These are phyloP conservation scores for Porites cylindrica DNA, from an alignment of 92 coral and sea anemone species.

Conservation along the genomic window DNA sequence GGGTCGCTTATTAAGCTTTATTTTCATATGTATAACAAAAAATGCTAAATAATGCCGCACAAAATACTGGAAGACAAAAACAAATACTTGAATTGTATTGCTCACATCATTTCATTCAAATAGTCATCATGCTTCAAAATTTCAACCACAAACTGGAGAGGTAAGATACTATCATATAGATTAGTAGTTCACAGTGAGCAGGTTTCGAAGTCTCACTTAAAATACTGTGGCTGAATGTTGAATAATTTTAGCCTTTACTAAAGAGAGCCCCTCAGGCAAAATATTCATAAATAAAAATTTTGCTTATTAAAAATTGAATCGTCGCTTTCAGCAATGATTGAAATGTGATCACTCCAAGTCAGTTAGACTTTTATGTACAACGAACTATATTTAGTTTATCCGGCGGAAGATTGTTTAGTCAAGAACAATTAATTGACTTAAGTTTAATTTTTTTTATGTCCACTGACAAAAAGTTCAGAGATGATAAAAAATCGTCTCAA, in stretches of 20 bases:
- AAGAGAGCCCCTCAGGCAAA: not conserved
- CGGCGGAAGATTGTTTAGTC: slow-evolving; percentile 2
- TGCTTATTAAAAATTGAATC: not conserved
- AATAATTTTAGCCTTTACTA: not conserved
- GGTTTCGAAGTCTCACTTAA: not conserved
- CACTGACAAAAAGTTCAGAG: not conserved
- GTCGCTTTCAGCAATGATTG: not conserved
- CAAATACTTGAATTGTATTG: not conserved
- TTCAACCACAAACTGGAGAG: not conserved
- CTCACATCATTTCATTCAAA: not conserved
- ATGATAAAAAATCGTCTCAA: too few species aligned
- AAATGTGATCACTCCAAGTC: not conserved
- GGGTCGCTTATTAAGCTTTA: not conserved
- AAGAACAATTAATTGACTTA: not conserved
- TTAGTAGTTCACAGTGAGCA: not conserved
- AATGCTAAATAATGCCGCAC: not conserved
- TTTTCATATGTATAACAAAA: not conserved
- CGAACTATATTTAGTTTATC: not conserved
- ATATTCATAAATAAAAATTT: not conserved
- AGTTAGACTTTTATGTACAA: not conserved
- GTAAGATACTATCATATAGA: not conserved
- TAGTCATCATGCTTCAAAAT: not conserved
- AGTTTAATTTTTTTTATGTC: not conserved
- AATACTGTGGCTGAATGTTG: not conserved
- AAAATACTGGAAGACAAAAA: not conserved